These are phyloP conservation scores for Aselliscus stoliczkanus DNA, from an alignment of 2,797 vertebrate genomes.

Conservation along the genomic window DNA sequence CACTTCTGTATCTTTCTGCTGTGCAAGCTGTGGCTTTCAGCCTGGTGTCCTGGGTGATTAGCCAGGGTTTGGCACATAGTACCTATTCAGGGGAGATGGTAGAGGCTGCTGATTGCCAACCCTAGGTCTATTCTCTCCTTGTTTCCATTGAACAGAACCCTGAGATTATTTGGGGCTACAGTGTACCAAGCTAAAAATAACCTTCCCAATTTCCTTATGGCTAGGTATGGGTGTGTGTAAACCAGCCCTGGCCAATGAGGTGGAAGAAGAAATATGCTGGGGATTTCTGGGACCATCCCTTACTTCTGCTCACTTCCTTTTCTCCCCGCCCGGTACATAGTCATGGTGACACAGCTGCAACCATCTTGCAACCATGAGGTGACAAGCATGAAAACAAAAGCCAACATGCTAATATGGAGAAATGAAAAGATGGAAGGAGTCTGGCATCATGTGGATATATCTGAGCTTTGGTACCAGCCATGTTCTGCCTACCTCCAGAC, in stretches of 20 bases:
- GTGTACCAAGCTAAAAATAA: slow-evolving; percentile 14
- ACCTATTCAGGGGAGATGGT: neutral
- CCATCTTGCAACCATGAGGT: neutral
- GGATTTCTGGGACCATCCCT: neutral
- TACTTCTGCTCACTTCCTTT: neutral
- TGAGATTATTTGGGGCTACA: neutral
- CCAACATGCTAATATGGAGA: neutral
- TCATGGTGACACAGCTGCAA: neutral
- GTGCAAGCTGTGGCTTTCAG: neutral
- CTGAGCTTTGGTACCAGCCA: neutral
- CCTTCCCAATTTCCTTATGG: neutral
- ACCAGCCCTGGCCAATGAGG: neutral
- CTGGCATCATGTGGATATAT: neutral
- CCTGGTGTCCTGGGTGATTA: neutral
- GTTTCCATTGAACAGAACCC: neutral
- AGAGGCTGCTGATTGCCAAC: neutral
- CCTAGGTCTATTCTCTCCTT: neutral
- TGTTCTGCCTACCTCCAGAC: neutral
- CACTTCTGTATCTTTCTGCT: neutral
- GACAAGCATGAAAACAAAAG: neutral
- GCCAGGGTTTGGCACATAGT: neutral
- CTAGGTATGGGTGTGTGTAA: neutral
- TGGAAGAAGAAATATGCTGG: neutral
- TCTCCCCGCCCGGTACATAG: neutral
- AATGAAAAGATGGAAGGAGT: neutral